Percentiles rank a stretch among this genome's conserved stretches.
Evolutionary conservation across 2,113 vertebrate genomes (phyloP).

Genomic region (Uria aalge): DNA sequence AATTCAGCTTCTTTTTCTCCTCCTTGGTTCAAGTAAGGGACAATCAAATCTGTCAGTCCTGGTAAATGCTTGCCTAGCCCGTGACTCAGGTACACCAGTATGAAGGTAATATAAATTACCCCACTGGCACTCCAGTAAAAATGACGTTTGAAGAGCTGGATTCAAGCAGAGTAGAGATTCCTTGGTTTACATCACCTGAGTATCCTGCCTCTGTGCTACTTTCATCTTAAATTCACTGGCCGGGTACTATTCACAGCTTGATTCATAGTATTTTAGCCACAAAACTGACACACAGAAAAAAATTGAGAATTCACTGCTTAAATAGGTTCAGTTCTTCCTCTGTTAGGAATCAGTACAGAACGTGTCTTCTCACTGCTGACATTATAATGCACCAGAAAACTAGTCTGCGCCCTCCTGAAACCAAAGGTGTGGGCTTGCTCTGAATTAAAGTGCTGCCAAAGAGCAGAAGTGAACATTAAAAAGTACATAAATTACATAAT

Average conservation of each 20-base stretch:
- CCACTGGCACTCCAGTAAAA: neutral
- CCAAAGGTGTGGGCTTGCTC: conserved; percentile 24
- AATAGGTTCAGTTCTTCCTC: neutral
- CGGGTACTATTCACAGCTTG: neutral
- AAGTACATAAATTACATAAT: neutral
- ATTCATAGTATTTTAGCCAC: neutral
- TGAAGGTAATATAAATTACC: neutral
- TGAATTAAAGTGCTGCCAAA: conserved; percentile 21
- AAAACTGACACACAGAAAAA: neutral
- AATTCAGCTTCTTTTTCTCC: neutral
- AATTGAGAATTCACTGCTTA: neutral
- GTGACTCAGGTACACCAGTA: neutral
- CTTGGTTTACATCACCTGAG: neutral
- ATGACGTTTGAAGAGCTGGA: neutral
- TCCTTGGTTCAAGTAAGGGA: neutral
- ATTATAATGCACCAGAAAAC: neutral
- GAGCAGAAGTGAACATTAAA: neutral
- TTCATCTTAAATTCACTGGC: neutral
- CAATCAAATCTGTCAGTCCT: neutral
- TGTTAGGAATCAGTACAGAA: neutral
- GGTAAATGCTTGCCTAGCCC: neutral
- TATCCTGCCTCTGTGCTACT: neutral
- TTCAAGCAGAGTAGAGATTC: neutral
- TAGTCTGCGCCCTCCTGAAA: neutral
- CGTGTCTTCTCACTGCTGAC: neutral